Conservation (phyloP, 2,113 vertebrate species). For the Maccullochella peelii region DNA sequence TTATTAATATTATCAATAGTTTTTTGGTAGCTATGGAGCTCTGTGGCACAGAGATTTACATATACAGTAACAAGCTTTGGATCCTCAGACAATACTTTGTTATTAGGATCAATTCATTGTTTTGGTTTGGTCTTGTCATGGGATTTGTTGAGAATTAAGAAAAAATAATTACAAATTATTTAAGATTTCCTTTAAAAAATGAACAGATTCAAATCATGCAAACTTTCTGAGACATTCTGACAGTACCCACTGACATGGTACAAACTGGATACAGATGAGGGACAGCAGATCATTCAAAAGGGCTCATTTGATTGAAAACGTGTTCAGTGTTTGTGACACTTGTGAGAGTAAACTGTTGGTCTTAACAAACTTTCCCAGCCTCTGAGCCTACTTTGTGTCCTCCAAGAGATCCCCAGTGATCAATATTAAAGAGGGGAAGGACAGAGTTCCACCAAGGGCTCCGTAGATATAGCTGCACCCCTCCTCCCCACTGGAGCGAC, state of each 20-base stretch:
- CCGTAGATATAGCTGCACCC: constrained; percentile 47
- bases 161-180: neutral
- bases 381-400: constrained; percentile 53
- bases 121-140: no score
- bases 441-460: constrained; percentile 71
- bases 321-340: constrained; percentile 10
- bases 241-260: neutral
- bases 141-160: neutral
- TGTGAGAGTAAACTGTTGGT: constrained; percentile 60
- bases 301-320: neutral
- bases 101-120: neutral
- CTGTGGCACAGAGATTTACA: neutral
- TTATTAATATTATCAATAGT: no score
- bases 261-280: neutral
- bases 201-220: neutral
- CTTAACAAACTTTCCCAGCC: constrained; percentile 65
- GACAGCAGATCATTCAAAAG: neutral
- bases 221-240: no score
- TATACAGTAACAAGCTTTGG: neutral
- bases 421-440: constrained; percentile 78
- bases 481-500: constrained; percentile 54
- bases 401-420: constrained; percentile 66
- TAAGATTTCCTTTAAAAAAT: neutral
- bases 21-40: neutral
- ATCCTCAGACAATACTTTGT: neutral